Percentiles rank a stretch among this genome's conserved stretches.
Conservation (phyloP, 2,113 vertebrate genomes). For the Oryzias woworae region DNA sequence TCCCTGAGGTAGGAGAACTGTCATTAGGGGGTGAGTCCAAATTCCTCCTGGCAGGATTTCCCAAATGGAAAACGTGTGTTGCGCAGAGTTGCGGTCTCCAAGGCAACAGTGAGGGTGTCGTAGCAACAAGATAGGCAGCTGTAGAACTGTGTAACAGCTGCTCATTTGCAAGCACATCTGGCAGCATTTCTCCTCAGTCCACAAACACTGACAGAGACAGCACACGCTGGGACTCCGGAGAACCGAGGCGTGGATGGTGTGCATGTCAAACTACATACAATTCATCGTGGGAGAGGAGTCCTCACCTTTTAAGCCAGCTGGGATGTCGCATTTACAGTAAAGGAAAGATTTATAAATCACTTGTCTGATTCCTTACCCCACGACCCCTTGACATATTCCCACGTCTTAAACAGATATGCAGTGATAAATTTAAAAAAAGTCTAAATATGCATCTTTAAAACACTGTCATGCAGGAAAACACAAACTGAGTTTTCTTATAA, state of each 20-base stretch:
- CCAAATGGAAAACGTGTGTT: slow-evolving; percentile 6
- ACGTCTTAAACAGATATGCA: no score
- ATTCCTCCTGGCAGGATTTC: slow-evolving; percentile 5
- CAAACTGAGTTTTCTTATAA: no score
- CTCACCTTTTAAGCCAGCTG: slow-evolving; percentile 7
- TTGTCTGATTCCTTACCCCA: neutral
- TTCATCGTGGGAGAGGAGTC: neutral
- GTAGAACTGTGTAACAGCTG: slow-evolving; percentile 59
- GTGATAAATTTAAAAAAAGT: no score
- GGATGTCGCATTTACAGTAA: slow-evolving; percentile 10
- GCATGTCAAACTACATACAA: neutral
- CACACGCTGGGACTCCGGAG: slow-evolving; percentile 27
- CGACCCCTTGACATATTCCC: neutral
- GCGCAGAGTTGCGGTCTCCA: slow-evolving; percentile 23
- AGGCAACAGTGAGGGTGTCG: slow-evolving; percentile 36
- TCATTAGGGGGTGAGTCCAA: slow-evolving; percentile 2
- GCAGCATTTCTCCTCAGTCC: slow-evolving; percentile 30
- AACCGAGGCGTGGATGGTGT: neutral
- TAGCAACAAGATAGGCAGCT: slow-evolving; percentile 51
- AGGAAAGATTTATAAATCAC: slow-evolving; percentile 3
- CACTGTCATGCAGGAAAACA: no score
- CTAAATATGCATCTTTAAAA: no score
- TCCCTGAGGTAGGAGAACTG: neutral
- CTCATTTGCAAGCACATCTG: slow-evolving; percentile 68
- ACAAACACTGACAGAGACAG: slow-evolving; percentile 11